phyloP scores from a whole-genome alignment of 2,113 vertebrate genomes.

The Uropsilus gracilis region DNA sequence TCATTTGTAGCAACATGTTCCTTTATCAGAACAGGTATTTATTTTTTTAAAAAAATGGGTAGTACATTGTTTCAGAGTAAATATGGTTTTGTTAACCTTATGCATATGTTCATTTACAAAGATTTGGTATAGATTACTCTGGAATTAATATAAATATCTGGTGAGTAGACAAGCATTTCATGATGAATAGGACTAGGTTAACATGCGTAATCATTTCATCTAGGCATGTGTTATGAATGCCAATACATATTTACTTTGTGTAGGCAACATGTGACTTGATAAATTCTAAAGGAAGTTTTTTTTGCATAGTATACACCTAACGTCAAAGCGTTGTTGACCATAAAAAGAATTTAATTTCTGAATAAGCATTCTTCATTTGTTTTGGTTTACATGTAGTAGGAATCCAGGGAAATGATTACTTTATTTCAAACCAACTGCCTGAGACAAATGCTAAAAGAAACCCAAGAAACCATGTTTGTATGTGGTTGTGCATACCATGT shows the following conservation, averaged over 20 bases:
- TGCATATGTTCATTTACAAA: neutral
- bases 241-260: neutral
- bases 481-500: neutral
- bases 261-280: neutral
- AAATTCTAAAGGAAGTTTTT: neutral
- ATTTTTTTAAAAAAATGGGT: conserved; percentile 33
- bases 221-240: neutral
- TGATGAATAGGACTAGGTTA: neutral
- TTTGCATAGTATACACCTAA: neutral
- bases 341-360: conserved; percentile 32
- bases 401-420: conserved; percentile 17
- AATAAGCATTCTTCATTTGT: neutral
- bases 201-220: neutral
- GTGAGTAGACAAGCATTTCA: neutral
- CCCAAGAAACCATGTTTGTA: neutral
- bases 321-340: neutral
- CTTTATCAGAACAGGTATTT: neutral
- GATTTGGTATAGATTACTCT: neutral
- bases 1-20: neutral
- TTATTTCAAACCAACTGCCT: conserved; percentile 41
- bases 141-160: neutral
- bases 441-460: conserved; percentile 37
- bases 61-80: neutral
- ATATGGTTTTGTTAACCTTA: neutral
- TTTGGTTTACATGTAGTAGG: conserved; percentile 32